Base-by-base conservation (phyloP, 2,113 vertebrate species). In the Oncorhynchus gorbuscha region DNA sequence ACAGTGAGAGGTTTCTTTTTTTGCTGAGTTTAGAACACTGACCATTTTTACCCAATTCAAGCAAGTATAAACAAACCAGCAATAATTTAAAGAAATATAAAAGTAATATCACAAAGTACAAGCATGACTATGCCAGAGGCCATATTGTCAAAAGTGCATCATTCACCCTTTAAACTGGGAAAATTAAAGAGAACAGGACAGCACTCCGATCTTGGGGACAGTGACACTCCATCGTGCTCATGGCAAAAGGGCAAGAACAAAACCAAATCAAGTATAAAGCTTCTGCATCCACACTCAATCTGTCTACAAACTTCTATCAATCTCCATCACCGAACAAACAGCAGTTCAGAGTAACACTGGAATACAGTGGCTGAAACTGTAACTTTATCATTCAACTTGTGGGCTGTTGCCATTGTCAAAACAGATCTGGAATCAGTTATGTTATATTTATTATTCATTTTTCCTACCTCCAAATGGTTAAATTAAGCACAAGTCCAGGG, bases 1-100 rank as follows among this genome's bases (percentile, higher is more conserved):
- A 35, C 32, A 35, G 32, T 35, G 32, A 35, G 32, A 6, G 5
- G 5, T 35, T 35, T 35, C 32, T 35, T 35, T 35, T 35, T 35
- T 35, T 35, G 32, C 32, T 35, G 32, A 35, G 32, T 35, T 35
- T 67, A 32, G 65, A 77, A 76, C 72, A 80, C 68, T 81, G 73
- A 75, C 69, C 7, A 45, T 49, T 51, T 66, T 26, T 5, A 28
- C 11, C 13, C 39, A 14, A 51, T 14, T 16, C 18, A n/a, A 32
- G 66, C 20, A 69, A 32, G 32, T 18, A 5, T 58, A 1, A 22
- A 20, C 83, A 49, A 35, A 61, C 72, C 73, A 68, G 30, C 35
- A 62, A n/a, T 18, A 55, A 74, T 28, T 20, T 22, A 4, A n/a
- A 71, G 24, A 67, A 6, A 61, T 11, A n/a, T 3, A 5, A 77